Base-by-base conservation (phyloP, 2,113 vertebrate genomes). In the Girardinichthys multiradiatus region DNA sequence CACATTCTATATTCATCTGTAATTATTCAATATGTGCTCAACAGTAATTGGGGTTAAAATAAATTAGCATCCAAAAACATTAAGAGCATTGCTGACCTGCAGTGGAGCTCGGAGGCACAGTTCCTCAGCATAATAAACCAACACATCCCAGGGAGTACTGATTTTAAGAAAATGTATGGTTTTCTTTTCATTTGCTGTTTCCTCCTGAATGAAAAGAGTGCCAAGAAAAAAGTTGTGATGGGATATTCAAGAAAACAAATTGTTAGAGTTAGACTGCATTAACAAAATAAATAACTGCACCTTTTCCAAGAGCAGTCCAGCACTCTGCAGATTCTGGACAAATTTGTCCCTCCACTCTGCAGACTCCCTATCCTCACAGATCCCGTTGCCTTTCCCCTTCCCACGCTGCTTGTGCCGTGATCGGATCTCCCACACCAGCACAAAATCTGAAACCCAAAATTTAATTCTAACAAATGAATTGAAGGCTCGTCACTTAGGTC, bases 361-460 rank as follows among this genome's bases (percentile, higher is more conserved):
- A 2, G 74, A 45, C 21, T 89, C 72, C 64, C 58, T 28, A 48
- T 76, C 81, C 64, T 71, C 77, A 35, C 33, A 5, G 1, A 19
- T 27, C 39, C 1, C 59, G 10, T 80, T 78, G 2, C 61, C 66
- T 75, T 78, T 87, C 26, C 30, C 63, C 33, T 81, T 89, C 45
- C 85, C 83, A 76, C 87, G 81, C 27, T 77, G 86, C 72, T 92
- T 95, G 54, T 81, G 85, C 10, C 74, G 82, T 0, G 89, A 90
- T 15, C 92, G 93, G 45, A 95, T 73, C 83, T 95, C 95, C 95
- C 95, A 95, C 57, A 93, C 88, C 59, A 95, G 90, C 21, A 95
- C 92, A 24, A 95, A 95, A 84, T 95, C 95, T 94, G 31, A 59
- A 51, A 14, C 24, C 11, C n/a, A 37, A 60, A 64, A 0, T 33